These are phyloP conservation scores for Poeciliopsis paucimaculata DNA, from an alignment of 2,797 vertebrate genomes.

Conservation along the genomic window DNA sequence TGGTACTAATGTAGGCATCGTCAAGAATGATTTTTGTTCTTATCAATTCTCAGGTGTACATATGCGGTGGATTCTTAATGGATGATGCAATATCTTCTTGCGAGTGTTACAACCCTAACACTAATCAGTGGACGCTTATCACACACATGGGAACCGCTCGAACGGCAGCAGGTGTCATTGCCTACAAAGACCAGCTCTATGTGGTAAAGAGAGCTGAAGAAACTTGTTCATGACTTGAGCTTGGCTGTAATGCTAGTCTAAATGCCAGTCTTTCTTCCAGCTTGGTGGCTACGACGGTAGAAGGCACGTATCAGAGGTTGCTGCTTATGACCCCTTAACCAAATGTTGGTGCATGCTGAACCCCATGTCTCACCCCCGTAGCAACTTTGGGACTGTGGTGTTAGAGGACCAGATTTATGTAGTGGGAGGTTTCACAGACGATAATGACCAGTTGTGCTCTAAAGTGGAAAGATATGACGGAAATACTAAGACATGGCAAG, in stretches of 20 bases:
- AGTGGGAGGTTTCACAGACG: constrained; percentile 34
- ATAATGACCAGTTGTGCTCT: background rate
- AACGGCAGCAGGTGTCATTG: constrained; percentile 58
- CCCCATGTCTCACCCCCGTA: constrained; percentile 79
- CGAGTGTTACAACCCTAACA: constrained; percentile 81
- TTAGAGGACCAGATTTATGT: constrained; percentile 68
- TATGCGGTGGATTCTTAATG: constrained; percentile 78
- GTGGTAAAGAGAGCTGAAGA: constrained; percentile 32
- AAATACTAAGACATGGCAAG: constrained; percentile 72
- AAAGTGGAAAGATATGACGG: constrained; percentile 79
- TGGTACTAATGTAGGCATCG: background rate
- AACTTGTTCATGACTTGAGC: background rate
- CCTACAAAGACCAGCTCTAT: constrained; percentile 37
- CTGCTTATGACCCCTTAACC: constrained; percentile 75
- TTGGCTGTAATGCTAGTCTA: no score
- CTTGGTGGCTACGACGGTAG: constrained; percentile 82
- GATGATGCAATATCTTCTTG: constrained; percentile 76
- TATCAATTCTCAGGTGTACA: constrained; percentile 42
- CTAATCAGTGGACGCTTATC: constrained; percentile 85
- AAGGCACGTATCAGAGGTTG: constrained; percentile 70
- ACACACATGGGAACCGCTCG: constrained; percentile 73
- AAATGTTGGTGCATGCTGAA: constrained; percentile 73
- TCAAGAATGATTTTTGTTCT: background rate
- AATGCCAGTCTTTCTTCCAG: constrained; percentile 53
- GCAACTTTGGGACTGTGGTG: constrained; percentile 85